Conservation (phyloP, 37 sponge, comb jelly and placozoan species). For the Cladorhizidae sp. region DNA sequence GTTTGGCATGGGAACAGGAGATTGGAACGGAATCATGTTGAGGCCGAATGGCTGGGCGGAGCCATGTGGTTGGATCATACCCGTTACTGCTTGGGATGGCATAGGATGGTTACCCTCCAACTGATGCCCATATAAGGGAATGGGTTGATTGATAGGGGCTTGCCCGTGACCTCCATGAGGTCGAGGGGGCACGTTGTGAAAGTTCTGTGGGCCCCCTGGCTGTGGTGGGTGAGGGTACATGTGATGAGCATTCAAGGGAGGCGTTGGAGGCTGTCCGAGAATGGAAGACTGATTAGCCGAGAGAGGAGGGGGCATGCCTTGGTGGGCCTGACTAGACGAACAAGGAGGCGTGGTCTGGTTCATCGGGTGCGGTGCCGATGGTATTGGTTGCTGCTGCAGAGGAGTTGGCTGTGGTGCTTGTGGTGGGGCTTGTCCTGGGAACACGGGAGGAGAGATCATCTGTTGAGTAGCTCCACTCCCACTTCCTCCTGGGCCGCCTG, state of each 20-base stretch:
- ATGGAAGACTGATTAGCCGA: conserved; percentile 19
- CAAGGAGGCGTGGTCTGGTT: conserved; percentile 1
- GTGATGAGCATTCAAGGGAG: conserved; percentile 32
- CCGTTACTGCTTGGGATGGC: neutral
- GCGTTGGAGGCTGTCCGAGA: conserved; percentile 65
- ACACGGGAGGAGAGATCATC: conserved; percentile 10
- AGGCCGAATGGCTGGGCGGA: conserved; percentile 11
- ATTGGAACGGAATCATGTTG: conserved; percentile 17
- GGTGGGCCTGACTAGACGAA: neutral
- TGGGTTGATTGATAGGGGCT: conserved; percentile 2
- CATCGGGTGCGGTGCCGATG: neutral
- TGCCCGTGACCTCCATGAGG: conserved; percentile 15
- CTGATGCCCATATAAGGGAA: conserved; percentile 19
- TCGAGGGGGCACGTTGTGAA: conserved; percentile 14
- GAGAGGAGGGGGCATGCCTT: neutral
- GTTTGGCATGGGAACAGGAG: neutral
- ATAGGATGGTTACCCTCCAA: conserved; percentile 12
- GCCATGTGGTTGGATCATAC: conserved; percentile 13
- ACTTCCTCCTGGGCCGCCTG: neutral
- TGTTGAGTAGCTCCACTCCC: neutral
- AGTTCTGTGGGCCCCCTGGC: conserved; percentile 20
- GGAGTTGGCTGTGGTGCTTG: neutral
- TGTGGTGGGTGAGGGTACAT: conserved; percentile 11
- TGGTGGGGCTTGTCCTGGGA: neutral
- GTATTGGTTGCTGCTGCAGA: conserved; percentile 13